phyloP scores from a whole-genome alignment of 2,797 vertebrate species.

The Anomalospiza imberbis region DNA sequence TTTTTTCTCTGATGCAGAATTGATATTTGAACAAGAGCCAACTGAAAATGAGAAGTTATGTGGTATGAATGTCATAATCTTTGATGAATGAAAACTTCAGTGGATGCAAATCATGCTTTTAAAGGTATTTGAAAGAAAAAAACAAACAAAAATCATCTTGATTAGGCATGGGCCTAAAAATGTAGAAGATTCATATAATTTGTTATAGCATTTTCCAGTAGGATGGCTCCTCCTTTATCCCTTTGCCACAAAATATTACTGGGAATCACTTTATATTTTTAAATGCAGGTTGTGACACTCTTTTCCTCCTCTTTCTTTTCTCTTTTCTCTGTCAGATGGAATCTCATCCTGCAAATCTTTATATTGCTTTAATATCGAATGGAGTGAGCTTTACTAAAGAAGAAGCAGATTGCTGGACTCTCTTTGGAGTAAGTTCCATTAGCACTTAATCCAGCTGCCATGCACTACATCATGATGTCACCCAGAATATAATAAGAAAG shows the following conservation, averaged over 20 bases:
- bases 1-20: not conserved
- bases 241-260: not conserved
- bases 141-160: not conserved
- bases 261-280: not conserved
- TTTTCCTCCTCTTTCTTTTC: not conserved
- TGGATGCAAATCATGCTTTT: not conserved
- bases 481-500: not conserved
- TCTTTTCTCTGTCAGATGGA: not conserved
- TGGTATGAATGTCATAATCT: not conserved
- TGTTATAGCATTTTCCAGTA: not conserved
- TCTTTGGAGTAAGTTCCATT: not conserved
- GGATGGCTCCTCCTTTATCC: not conserved
- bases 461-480: not conserved
- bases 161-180: not conserved
- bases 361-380: not conserved
- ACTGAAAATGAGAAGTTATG: not conserved
- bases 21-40: not conserved
- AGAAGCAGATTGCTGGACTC: not conserved
- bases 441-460: not conserved
- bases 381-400: not conserved
- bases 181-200: not conserved
- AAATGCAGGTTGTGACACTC: not conserved
- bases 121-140: not conserved
- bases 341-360: not conserved
- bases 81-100: not conserved